Conservation (phyloP, 2,113 vertebrate species). For the Diphyllodes magnificus region DNA sequence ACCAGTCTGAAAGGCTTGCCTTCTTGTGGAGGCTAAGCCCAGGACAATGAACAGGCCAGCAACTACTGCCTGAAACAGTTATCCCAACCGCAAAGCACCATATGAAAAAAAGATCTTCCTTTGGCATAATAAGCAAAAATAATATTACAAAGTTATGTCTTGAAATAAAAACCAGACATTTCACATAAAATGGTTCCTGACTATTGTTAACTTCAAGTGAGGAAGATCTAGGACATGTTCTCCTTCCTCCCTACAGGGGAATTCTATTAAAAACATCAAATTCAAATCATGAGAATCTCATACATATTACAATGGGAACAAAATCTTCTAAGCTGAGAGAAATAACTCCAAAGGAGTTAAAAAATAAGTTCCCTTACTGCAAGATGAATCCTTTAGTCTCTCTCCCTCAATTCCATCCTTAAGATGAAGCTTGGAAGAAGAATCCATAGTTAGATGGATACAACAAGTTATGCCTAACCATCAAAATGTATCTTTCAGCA, state of each 20-base stretch:
- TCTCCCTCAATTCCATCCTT: conserved; percentile 9
- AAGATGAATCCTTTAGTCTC: neutral
- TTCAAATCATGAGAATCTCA: neutral
- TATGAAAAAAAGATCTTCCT: neutral
- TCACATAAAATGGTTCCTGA: neutral
- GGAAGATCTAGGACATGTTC: neutral
- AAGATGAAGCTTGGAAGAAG: conserved; percentile 25
- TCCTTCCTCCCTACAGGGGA: neutral
- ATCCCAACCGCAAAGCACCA: neutral
- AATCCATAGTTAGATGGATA: conserved; percentile 11
- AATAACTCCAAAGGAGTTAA: neutral
- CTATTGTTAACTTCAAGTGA: conserved; percentile 10
- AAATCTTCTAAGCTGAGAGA: neutral
- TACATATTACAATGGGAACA: neutral
- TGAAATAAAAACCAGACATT: neutral
- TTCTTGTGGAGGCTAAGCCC: neutral
- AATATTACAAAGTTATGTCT: neutral
- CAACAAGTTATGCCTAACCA: neutral
- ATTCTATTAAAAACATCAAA: neutral
- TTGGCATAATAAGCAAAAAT: neutral
- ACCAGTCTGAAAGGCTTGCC: neutral
- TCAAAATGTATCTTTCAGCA: neutral
- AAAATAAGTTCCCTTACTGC: neutral
- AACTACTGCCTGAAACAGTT: neutral
- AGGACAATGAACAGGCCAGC: neutral